Evolutionary conservation across 2,888 invertebrate genomes (phyloP).

Genomic region (Tetranychus piercei): DNA sequence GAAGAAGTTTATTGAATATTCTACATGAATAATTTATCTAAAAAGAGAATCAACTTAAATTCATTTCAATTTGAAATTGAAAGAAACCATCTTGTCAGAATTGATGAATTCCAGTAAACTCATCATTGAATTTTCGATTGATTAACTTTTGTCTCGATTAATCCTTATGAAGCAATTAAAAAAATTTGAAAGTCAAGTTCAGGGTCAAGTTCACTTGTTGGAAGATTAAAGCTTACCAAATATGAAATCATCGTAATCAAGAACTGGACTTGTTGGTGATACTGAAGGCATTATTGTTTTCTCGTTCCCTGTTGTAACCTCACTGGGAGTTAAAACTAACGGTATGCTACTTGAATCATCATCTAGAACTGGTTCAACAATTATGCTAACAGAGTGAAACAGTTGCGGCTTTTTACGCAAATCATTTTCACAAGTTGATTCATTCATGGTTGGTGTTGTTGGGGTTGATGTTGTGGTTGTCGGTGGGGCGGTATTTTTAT

Average conservation of each 20-base stretch:
- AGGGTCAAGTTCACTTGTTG: background rate
- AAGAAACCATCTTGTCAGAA: too few relatives aligned
- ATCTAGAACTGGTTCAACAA: conserved; percentile 22
- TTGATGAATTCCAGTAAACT: too few relatives aligned
- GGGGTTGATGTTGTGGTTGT: background rate
- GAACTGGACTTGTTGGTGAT: conserved; percentile 2
- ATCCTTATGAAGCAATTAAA: background rate
- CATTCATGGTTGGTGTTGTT: background rate
- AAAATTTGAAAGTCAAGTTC: background rate
- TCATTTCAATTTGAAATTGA: too few relatives aligned
- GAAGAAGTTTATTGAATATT: too few relatives aligned
- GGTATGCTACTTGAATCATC: background rate
- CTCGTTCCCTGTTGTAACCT: background rate
- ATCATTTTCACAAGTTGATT: background rate
- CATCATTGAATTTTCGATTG: too few relatives aligned
- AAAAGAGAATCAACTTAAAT: too few relatives aligned
- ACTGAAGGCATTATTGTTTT: background rate
- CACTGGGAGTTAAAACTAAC: background rate
- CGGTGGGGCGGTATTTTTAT: background rate
- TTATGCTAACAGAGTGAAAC: conserved; percentile 22
- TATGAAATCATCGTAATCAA: conserved; percentile 10
- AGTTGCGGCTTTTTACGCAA: conserved; percentile 1
- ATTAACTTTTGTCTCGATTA: too few relatives aligned
- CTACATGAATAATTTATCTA: too few relatives aligned
- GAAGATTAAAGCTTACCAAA: background rate